These are phyloP conservation scores for Rhinolophus sinicus DNA, from an alignment of 2,113 vertebrate genomes.

Conservation along the genomic window DNA sequence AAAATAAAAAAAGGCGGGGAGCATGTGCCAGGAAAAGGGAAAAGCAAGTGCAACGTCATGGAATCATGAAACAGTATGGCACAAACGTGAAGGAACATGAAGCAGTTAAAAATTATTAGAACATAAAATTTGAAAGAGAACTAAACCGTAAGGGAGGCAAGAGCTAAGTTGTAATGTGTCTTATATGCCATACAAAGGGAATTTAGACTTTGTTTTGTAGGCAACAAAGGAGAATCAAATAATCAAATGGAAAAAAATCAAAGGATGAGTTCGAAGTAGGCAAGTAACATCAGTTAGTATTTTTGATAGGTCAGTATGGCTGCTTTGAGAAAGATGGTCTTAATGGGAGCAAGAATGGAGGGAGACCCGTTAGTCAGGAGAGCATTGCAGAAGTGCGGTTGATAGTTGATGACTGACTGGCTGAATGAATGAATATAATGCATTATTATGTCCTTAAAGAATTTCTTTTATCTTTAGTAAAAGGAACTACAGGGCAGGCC, in stretches of 20 bases:
- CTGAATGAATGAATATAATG: background rate
- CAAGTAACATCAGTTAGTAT: background rate
- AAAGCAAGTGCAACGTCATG: background rate
- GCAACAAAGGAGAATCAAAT: background rate
- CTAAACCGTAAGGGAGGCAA: background rate
- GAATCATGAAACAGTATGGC: background rate
- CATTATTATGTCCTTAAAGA: background rate
- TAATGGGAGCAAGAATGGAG: background rate
- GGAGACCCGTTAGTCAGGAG: background rate
- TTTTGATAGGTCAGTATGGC: background rate
- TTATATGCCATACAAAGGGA: background rate
- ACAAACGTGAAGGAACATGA: background rate
- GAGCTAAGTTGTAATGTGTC: background rate
- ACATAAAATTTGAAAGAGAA: background rate
- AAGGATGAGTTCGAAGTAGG: background rate
- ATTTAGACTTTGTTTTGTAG: constrained; percentile 12
- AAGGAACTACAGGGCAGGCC: no score
- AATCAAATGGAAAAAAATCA: background rate
- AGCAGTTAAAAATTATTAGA: background rate
- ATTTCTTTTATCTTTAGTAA: background rate
- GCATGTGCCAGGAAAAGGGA: background rate
- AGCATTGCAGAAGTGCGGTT: background rate
- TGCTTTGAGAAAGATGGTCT: constrained; percentile 6
- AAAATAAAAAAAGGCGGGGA: background rate
- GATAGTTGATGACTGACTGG: background rate